Evolutionary conservation across 2,113 vertebrate species (phyloP), one percentile per base, ranked within the genome.

Genomic region (Chelonoidis abingdonii): DNA sequence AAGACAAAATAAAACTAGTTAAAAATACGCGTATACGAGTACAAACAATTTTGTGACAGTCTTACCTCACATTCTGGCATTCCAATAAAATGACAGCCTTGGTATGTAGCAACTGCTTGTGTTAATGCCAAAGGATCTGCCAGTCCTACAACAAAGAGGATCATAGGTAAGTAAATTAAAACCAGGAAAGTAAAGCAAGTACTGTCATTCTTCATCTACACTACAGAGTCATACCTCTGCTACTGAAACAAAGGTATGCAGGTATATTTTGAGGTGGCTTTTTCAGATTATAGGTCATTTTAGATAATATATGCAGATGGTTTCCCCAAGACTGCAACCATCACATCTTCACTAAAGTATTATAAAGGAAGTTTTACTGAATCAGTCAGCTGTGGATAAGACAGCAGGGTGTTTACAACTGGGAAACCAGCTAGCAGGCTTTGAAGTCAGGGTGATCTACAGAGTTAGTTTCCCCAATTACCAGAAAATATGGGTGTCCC

Each of bases 51-150:
- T 81, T 84, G 93, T 29, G 19, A 95, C 94, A 49, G 47, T 82
- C 87, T 97, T 98, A 99, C 99, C 99, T 99, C 99, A 94, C 99
- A 99, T 95, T 99, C 99, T 2, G 99, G 99, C 99, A 99, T 99
- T 94, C 99, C 99, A 80, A 99, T 99, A 81, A 99, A 99, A 97
- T 99, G 99, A 95, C 99, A 99, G 93, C 99, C 99, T 97, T 99
- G 99, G 97, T 99, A 99, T 92, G 99, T 98, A 65, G 99, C 98
- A 80, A 99, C 99, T 27, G 99, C 99, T 97, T 99, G 99, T 16
- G 99, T 98, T 89, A 99, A 98, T 14, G 99, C 99, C 3, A 98
- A 92, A 2, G 99, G 99, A 97, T 99, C 99, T 13, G 99, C 99
- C 96, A 99, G 80, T 76, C 99, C 99, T 99, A 97, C 44, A 89